Evolutionary conservation across 2,888 invertebrate genomes (phyloP), one percentile per base, ranked within the genome.

Genomic region (Harpalus rubripes): DNA sequence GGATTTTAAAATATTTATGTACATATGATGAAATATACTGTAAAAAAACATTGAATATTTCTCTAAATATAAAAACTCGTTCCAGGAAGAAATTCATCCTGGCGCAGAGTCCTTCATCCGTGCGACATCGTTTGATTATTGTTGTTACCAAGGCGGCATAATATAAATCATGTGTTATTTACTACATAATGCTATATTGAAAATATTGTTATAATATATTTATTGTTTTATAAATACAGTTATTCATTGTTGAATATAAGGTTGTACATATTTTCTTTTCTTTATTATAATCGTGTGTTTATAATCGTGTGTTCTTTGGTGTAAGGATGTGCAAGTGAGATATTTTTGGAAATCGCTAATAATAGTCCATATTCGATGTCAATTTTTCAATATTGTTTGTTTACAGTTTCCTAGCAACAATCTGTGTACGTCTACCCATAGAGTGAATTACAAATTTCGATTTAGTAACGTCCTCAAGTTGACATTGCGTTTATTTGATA

Each of bases 401-500:
- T 74, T 74, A 74, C 44, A 44, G 41, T 44, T 44, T 44, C 72
- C 72, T 74, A 74, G 68, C 68, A 68, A 74, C 72, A 74, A 44
- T 74, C 72, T 44, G 32, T 22, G 3, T 22, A 1, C 3, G 15
- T 10, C 26, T 18, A 15, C 8, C 15, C 10, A 74, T 44, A 68
- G 44, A 74, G 44, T 44, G 44, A 74, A 63, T 79, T 79, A 26
- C 59, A 59, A 58, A 15, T 41, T 79, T 79, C 59, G 39, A 59
- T 59, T 79, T 61, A 61, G 52, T 39, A n/a, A 61, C 15, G 79
- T 61, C 79, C 79, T 79, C 32, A 32, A 26, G 8, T 39, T 79
- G 79, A 79, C 79, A 79, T 79, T 79, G 79, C 79, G 79, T 79
- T 79, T 79, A 79, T 61, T 61, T 18, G n/a, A 79, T 79, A 18